Conservation (phyloP, 1,140 invertebrate genomes). For the Brachystomella parvula region DNA sequence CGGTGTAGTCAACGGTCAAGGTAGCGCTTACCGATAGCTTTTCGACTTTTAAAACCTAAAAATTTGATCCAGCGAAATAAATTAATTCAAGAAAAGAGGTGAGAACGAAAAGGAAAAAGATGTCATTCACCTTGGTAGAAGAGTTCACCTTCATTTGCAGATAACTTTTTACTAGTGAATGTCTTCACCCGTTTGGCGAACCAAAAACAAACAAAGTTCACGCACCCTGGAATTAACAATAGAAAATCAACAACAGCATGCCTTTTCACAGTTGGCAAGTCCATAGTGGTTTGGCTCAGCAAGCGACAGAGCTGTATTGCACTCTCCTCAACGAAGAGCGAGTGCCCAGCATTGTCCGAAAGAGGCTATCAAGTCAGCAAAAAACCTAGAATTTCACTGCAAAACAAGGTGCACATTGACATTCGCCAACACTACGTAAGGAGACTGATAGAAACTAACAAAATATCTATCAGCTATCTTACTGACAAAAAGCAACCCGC, state of each 20-base stretch:
- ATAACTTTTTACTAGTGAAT: no score
- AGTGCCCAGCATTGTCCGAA: conserved; percentile 38
- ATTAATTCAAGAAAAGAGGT: no score
- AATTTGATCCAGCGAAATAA: no score
- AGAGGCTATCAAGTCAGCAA: conserved; percentile 39
- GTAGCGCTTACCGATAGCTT: no score
- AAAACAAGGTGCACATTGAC: conserved; percentile 44
- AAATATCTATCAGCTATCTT: conserved; percentile 24
- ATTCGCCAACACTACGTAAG: conserved; percentile 41
- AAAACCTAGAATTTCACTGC: conserved; percentile 41
- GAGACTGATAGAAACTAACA: not conserved
- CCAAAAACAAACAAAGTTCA: conserved; percentile 11
- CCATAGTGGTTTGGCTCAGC: conserved; percentile 33
- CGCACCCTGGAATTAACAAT: conserved; percentile 16
- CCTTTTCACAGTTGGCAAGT: conserved; percentile 25
- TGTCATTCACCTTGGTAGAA: no score
- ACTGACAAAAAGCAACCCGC: conserved; percentile 26
- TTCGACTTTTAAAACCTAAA: no score
- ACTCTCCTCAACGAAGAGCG: conserved; percentile 39
- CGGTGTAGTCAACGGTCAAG: no score
- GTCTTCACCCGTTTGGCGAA: no score
- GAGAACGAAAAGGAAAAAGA: no score
- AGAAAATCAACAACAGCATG: conserved; percentile 31
- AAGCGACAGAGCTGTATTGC: conserved; percentile 36
- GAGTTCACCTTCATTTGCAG: no score